Percentiles rank a stretch among this genome's conserved stretches.
Evolutionary conservation across 1,140 invertebrate species (phyloP).

Genomic region (Forficula auricularia): DNA sequence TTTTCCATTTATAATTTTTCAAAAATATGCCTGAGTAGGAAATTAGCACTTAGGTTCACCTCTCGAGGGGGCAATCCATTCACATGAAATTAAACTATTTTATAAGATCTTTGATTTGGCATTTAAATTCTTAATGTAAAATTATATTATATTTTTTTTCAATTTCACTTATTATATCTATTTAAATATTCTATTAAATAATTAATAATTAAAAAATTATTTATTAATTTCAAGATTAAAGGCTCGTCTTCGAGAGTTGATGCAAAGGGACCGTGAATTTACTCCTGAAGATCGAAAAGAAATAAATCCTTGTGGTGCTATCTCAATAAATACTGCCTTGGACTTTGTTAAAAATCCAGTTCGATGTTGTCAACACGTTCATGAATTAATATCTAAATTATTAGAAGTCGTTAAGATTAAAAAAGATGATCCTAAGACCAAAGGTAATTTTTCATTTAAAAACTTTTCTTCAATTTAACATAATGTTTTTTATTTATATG

Average conservation of each 20-base stretch:
- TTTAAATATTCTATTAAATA: not conserved
- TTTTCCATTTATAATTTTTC: no score
- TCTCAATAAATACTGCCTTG: constrained; percentile 73
- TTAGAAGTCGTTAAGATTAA: constrained; percentile 71
- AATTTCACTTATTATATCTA: not conserved
- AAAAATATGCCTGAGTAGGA: no score
- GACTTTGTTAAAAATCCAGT: constrained; percentile 94
- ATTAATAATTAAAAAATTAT: not conserved
- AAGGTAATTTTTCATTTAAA: constrained; percentile 32
- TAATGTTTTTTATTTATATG: not conserved
- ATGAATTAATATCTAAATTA: constrained; percentile 67
- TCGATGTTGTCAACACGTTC: constrained; percentile 78
- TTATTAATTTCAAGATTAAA: constrained; percentile 61
- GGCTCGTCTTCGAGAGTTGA: constrained; percentile 76
- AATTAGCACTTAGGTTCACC: no score
- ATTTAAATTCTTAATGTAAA: no score
- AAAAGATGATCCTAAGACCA: constrained; percentile 72
- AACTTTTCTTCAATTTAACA: no score
- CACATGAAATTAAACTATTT: no score
- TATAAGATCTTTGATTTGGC: no score
- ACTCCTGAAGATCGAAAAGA: constrained; percentile 63
- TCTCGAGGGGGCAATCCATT: no score
- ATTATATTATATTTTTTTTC: not conserved
- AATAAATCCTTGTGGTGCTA: constrained; percentile 78
- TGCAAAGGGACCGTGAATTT: constrained; percentile 82